Conservation (phyloP, 1,140 invertebrate genomes). For the Zaprionus nigranus region DNA sequence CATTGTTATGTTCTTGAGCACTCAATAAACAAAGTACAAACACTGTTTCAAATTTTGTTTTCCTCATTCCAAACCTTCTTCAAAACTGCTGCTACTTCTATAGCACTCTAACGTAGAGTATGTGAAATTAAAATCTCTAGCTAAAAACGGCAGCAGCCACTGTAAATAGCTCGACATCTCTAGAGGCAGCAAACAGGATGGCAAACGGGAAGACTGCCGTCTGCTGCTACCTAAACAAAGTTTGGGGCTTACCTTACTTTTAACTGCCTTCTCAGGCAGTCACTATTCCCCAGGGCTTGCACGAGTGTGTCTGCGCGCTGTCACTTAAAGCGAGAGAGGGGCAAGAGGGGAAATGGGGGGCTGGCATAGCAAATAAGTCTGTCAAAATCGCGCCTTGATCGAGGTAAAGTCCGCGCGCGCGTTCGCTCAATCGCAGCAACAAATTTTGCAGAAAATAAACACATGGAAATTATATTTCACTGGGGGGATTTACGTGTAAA, state of each 20-base stretch:
- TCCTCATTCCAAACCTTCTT: background rate
- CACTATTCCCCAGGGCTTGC: conserved; percentile 20
- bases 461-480: conserved; percentile 78
- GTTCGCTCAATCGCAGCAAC: conserved; percentile 54
- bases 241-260: conserved; percentile 28
- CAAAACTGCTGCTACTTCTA: background rate
- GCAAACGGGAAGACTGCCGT: background rate
- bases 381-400: conserved; percentile 32
- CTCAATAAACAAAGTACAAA: background rate
- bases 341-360: background rate
- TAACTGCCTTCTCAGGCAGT: conserved; percentile 18
- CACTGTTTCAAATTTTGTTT: background rate
- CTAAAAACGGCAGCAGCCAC: conserved; percentile 20
- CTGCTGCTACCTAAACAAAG: background rate
- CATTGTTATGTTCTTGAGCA: too few relatives aligned
- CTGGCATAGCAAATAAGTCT: conserved; percentile 31
- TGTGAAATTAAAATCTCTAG: conserved; percentile 13
- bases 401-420: conserved; percentile 27
- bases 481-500: conserved; percentile 71
- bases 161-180: conserved; percentile 35
- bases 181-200: background rate
- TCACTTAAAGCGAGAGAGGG: conserved; percentile 1
- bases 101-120: background rate
- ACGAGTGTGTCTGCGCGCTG: conserved; percentile 12
- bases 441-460: conserved; percentile 67